Base-by-base conservation (phyloP, 1,140 invertebrate genomes). In the Branchinecta lindahli region DNA sequence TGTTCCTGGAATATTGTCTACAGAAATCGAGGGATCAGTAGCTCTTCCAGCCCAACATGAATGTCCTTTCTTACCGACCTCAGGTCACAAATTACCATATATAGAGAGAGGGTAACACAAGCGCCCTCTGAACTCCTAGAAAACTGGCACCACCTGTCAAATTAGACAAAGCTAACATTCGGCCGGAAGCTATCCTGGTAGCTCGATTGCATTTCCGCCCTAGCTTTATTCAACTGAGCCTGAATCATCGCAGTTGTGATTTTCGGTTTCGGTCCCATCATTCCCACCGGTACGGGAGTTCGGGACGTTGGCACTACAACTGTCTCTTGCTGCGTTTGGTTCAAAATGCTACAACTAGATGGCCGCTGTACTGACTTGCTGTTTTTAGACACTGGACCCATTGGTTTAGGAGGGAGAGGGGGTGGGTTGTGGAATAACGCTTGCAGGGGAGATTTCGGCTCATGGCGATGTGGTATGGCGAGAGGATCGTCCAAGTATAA, bases 401-500 rank as follows among this genome's bases (percentile, higher is more conserved):
- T 61, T 61, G 71, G 71, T 69, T 72, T 72, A 44, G 71, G 71
- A 10, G 71, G 71, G 46, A 72, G 66, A 69, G 71, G 71, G 3
- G 71, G 71, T 20, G 52, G 52, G 18, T 61, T 61, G 52, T 61
- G 18, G 6, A 61, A 61, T 4, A 61, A 20, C 12, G 52, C 18
- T 15, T 61, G 52, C 4, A 61, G 12, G 12, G 52, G 18, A 61
- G 12, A 15, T 61, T 61, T 61, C 6, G 71, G 71, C 15, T 67
- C 18, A n/a, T 44, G 61, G 46, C 61, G n/a, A 12, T 65, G 69
- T 45, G 71, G 65, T 6, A 44, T 69, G 18, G 66, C 46, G 45
- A 72, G 66, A 1, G 71, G 71, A 45, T 72, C 71, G 45, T 72
- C 71, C 44, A 72, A 52, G 69, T 72, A 68, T 44, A 72, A 66